Base-by-base conservation (phyloP, 2,888 invertebrate species). In the Athalia cordata region DNA sequence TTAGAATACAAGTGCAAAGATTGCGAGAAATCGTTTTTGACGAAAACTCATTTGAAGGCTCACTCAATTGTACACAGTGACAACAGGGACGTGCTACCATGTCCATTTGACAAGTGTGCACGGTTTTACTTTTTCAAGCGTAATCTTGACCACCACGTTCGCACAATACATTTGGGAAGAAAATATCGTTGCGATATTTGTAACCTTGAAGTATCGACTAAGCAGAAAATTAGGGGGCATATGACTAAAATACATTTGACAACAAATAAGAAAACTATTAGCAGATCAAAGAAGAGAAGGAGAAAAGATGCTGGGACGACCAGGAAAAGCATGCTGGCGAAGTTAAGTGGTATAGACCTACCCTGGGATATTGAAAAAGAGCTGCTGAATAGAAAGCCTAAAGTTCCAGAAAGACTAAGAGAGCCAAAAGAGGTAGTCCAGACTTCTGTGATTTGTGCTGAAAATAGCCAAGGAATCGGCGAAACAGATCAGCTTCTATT, bases 131-230 rank as follows among this genome's bases (percentile, higher is more conserved):
- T 90, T 5, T 92, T 91, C 80, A 92, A 92, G 81, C 91, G 90
- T 62, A 94, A 93, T 89, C 89, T 94, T 29, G 91, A 90, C 2
- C 91, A 91, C 77, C 94, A 94, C 81, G 90, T 93, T 78, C 82
- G 89, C 77, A 88, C 88, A 2, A 91, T 89, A 55, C 94, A 94
- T 84, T 85, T 91, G 15, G 91, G 91, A 2, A 83, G 90, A 4
- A 92, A 87, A 61, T 78, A 74, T 50, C 74, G 81, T 1, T 88
- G 88, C 43, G 86, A 88, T 45, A 80, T 84, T 49, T 88, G 88
- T 47, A 80, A 82, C 15, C 3, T 29, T 11, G 80, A 79, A 67
- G 49, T 86, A 47, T 70, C 78, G 0, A 50, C 82, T 0, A 87
- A 88, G 77, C 65, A 68, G n/a, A 84, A 65, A 72, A 64, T 88